phyloP scores from a whole-genome alignment of 2,113 vertebrate species.

The Crypturellus undulatus region DNA sequence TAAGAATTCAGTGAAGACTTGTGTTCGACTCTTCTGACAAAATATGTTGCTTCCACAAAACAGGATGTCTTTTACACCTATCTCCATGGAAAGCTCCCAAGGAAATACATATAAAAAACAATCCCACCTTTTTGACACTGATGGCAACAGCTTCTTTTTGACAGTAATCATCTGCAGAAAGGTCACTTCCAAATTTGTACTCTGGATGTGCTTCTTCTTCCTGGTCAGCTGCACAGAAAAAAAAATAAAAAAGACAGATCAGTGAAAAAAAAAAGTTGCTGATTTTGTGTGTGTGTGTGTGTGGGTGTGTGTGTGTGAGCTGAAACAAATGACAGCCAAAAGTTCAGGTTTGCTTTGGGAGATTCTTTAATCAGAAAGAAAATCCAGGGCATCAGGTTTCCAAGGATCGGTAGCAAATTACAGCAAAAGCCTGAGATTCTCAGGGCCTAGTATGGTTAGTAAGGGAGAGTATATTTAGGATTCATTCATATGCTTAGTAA shows the following conservation, averaged over 20 bases:
- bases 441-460: not conserved
- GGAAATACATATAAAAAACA: not conserved
- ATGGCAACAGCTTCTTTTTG: conserved; percentile 87
- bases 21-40: not conserved
- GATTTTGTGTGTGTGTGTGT: too few relatives aligned
- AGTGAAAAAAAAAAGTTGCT: not conserved
- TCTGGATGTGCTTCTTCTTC: conserved; percentile 93
- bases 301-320: not conserved
- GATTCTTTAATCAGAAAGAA: not conserved
- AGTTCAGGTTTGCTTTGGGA: not conserved
- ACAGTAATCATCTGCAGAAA: conserved; percentile 86
- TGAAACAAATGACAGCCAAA: not conserved
- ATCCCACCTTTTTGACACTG: conserved; percentile 90
- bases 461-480: not conserved
- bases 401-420: not conserved
- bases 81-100: not conserved
- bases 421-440: not conserved
- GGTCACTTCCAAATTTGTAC: conserved; percentile 86
- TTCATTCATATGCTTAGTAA: not conserved
- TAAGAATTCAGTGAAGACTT: not conserved
- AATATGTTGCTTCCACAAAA: not conserved
- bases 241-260: conserved; percentile 17
- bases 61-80: not conserved
- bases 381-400: not conserved
- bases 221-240: conserved; percentile 79